Evolutionary conservation across 2,113 vertebrate genomes (phyloP).

Genomic region (Rhinolophus sinicus): DNA sequence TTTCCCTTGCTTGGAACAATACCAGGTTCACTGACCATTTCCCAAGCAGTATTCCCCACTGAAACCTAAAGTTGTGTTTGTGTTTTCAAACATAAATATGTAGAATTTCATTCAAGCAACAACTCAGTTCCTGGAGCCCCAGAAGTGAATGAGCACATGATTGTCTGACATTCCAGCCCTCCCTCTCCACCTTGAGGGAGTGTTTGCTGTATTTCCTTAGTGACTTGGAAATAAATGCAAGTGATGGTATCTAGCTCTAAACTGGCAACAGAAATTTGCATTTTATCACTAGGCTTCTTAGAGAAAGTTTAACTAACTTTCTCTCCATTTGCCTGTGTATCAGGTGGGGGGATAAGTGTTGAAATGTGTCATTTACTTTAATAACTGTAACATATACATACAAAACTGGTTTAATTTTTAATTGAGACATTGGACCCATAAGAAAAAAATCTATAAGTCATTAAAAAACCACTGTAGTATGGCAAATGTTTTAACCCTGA

Average conservation of each 20-base stretch:
- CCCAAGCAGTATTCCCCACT: neutral
- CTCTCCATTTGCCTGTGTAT: neutral
- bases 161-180: neutral
- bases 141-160: neutral
- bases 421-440: neutral
- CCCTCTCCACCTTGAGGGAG: neutral
- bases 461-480: neutral
- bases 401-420: neutral
- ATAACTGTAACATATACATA: neutral
- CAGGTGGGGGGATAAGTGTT: neutral
- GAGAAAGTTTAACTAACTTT: neutral
- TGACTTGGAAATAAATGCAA: neutral
- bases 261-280: neutral
- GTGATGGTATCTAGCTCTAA: neutral
- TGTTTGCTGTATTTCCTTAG: neutral
- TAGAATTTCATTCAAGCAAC: neutral
- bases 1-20: neutral
- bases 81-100: neutral
- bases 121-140: neutral
- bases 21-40: neutral
- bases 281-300: neutral
- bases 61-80: neutral
- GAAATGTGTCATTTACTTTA: neutral
- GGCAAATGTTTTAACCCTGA: neutral
- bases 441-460: neutral